phyloP scores from a whole-genome alignment of 2,113 vertebrate species.

The Strix aluco region DNA sequence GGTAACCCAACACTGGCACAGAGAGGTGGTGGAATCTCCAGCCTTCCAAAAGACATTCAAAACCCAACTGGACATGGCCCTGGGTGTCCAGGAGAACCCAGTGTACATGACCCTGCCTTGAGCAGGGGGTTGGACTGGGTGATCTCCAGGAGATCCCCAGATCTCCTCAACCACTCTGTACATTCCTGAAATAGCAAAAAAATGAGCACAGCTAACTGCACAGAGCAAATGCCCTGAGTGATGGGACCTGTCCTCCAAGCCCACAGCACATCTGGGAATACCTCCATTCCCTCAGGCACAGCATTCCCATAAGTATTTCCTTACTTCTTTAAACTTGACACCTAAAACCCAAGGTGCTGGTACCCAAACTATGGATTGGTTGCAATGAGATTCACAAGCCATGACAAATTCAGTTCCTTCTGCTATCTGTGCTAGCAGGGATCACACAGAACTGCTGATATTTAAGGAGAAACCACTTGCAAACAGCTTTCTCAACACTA shows the following conservation, averaged over 20 bases:
- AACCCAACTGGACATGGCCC: background rate
- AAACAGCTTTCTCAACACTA: background rate
- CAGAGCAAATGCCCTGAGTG: background rate
- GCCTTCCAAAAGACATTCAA: background rate
- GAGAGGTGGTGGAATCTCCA: background rate
- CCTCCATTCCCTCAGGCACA: background rate
- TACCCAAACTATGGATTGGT: background rate
- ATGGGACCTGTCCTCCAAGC: background rate
- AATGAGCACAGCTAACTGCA: background rate
- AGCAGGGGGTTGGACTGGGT: background rate
- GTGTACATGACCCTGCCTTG: background rate
- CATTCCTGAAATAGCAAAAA: background rate
- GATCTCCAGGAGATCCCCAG: background rate
- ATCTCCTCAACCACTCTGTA: background rate
- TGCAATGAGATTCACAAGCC: background rate
- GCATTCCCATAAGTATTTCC: background rate
- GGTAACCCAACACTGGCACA: background rate
- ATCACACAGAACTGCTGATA: background rate
- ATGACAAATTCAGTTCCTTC: background rate
- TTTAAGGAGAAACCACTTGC: background rate
- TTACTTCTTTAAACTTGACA: background rate
- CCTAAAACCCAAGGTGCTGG: background rate
- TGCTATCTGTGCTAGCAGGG: background rate
- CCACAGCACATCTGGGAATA: background rate
- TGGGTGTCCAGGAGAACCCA: background rate